Conservation (phyloP, 2,113 vertebrate genomes). For the Actenoides hombroni region DNA sequence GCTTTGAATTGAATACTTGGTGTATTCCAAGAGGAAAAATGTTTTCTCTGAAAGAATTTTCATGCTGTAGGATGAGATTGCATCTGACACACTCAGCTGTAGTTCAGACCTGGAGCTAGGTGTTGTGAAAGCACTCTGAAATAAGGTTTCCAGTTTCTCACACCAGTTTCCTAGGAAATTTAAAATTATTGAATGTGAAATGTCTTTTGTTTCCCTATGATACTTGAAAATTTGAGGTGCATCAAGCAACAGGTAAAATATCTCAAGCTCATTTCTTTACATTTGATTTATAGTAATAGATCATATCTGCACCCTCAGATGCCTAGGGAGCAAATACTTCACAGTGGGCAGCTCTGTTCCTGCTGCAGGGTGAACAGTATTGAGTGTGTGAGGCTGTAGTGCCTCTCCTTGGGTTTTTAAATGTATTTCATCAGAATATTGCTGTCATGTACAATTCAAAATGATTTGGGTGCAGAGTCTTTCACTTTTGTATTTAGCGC, state of each 20-base stretch:
- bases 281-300: not conserved
- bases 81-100: not conserved
- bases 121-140: not conserved
- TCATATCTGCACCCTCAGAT: not conserved
- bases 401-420: not conserved
- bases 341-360: not conserved
- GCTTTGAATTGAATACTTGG: not conserved
- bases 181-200: not conserved
- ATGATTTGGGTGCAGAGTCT: not conserved
- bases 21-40: not conserved
- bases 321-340: not conserved
- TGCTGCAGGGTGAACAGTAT: not conserved
- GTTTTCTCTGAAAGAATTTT: not conserved
- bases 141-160: not conserved
- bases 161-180: not conserved
- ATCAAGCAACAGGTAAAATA: not conserved
- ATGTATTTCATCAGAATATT: not conserved
- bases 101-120: not conserved
- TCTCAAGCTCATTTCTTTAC: not conserved
- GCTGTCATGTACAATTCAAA: not conserved
- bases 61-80: not conserved
- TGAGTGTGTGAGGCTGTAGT: not conserved
- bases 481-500: not conserved
- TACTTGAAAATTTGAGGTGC: not conserved
- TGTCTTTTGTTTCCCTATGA: not conserved